A percentile compares a stretch with the other conserved stretches of the same genome.
phyloP scores from a whole-genome alignment of 2,888 invertebrate genomes.

The Drosophila anomelani region DNA sequence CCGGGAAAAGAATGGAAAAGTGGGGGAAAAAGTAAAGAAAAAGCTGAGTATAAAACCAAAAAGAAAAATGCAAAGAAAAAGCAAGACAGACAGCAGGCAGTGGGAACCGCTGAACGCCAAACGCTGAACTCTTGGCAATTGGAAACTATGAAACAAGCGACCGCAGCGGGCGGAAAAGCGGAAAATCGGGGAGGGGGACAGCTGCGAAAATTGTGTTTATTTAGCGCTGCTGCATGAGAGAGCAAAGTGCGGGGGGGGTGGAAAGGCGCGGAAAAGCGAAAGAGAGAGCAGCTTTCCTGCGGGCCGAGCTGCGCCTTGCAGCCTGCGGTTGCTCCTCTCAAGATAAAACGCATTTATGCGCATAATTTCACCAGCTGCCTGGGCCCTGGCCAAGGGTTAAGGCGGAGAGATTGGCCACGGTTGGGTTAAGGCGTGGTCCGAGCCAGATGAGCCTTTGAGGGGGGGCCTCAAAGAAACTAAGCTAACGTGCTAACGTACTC shows the following conservation, averaged over 20 bases:
- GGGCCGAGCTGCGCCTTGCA: conserved; percentile 15
- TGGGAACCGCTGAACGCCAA: conserved; percentile 22
- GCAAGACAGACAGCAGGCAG: not conserved
- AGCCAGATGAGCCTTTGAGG: conserved; percentile 27
- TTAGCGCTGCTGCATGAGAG: conserved; percentile 51
- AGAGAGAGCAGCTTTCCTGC: conserved; percentile 14
- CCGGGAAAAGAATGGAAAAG: conserved; percentile 33
- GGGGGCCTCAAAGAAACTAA: conserved; percentile 23
- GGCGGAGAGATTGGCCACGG: not conserved
- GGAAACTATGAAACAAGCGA: conserved; percentile 67
- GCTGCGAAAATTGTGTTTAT: conserved; percentile 70
- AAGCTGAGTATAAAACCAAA: not conserved
- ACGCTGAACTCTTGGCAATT: conserved; percentile 57
- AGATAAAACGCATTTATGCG: conserved; percentile 51
- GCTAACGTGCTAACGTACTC: conserved; percentile 48
- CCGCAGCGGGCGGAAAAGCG: conserved; percentile 27
- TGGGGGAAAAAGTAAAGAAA: not conserved
- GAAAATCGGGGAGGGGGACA: conserved; percentile 14
- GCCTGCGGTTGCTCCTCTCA: conserved; percentile 31
- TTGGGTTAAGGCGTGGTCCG: conserved; percentile 14
- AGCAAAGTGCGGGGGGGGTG: conserved; percentile 8
- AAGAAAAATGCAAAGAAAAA: not conserved
- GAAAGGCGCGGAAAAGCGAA: not conserved
- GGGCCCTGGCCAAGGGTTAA: conserved; percentile 10
- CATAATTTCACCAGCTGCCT: conserved; percentile 31